Base-by-base conservation (phyloP, 2,797 vertebrate genomes). In the Florisuga fusca region DNA sequence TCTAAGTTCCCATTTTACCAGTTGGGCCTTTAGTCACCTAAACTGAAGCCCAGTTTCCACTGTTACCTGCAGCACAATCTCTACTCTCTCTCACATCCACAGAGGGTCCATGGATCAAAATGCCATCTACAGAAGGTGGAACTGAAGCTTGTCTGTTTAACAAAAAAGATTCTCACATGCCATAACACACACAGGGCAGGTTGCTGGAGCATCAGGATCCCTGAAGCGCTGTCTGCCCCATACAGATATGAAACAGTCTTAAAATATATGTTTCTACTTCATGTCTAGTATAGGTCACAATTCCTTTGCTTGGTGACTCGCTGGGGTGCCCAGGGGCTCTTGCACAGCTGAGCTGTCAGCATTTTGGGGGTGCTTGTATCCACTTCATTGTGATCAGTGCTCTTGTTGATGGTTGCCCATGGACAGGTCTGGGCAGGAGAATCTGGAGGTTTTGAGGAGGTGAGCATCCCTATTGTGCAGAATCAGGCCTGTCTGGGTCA, bases 301-400 rank as follows among this genome's bases (percentile, higher is more conserved):
- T 16, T 57, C 18, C 33, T 76, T 61, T 79, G 8, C 38, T 64
- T 82, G 38, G 10, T 53, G 71, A 33, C 15, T 59, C 21, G 46
- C 38, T 51, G 33, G 18, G 4, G 5, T 46, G 23, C 36, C 18
- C 63, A 58, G 10, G 23, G 21, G 25, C 23, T 63, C 63, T 64
- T 58, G 17, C 51, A 27, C 54, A 54, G 4, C 25, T 78, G 64
- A 71, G 38, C 15, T 36, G 2, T 46, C 50, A 67, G 10, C 8
- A 31, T 54, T 2, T n/a, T 29, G 38, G 38, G 18, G 33, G 20
- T 89, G 14, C 7, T 7, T 38, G 6, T n/a, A 48, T 77, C 71
- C 20, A 15, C 4, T 75, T 58, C 1, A 1, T 38, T 71, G 53
- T 27, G 27, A 29, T 46, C 3, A 3, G n/a, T 2, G 4, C n/a